These are phyloP conservation scores for Pristionchus fissidentatus DNA, from an alignment of 2,888 invertebrate species.

Conservation along the genomic window DNA sequence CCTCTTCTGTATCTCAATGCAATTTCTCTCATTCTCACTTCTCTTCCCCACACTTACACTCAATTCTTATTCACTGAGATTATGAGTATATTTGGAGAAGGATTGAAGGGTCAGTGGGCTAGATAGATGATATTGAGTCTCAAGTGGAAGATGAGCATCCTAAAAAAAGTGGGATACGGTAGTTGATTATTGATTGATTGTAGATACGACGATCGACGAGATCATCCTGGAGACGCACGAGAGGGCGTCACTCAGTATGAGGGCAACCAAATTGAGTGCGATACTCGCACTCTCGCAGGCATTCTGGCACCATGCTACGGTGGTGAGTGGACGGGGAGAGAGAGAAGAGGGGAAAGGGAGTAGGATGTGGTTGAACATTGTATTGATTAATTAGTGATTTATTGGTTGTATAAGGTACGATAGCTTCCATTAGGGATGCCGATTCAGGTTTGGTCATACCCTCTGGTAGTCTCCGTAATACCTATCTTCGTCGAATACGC, in stretches of 20 bases:
- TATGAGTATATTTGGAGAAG: neutral
- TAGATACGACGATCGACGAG: constrained; percentile 36
- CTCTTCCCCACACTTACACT: constrained; percentile 62
- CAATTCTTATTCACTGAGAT: constrained; percentile 43
- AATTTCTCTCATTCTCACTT: constrained; percentile 67
- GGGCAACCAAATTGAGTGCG: neutral
- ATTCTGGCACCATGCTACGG: constrained; percentile 46
- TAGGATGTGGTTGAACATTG: neutral
- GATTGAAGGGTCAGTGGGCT: neutral
- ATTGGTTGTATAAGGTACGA: no score
- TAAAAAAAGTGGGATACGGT: neutral
- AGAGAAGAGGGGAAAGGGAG: neutral
- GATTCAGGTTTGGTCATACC: no score
- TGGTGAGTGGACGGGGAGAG: constrained; percentile 41
- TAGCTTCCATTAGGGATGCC: no score
- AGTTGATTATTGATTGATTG: neutral
- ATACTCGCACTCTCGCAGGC: constrained; percentile 44
- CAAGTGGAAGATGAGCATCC: neutral
- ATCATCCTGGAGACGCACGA: constrained; percentile 27
- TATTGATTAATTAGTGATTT: no score
- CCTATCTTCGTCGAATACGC: no score
- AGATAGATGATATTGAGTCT: constrained; percentile 8
- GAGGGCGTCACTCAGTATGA: neutral
- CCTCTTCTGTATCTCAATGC: constrained; percentile 71
- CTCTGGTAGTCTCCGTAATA: neutral